Conservation (phyloP, 2,888 invertebrate species). For the Eupithecia inturbata region DNA sequence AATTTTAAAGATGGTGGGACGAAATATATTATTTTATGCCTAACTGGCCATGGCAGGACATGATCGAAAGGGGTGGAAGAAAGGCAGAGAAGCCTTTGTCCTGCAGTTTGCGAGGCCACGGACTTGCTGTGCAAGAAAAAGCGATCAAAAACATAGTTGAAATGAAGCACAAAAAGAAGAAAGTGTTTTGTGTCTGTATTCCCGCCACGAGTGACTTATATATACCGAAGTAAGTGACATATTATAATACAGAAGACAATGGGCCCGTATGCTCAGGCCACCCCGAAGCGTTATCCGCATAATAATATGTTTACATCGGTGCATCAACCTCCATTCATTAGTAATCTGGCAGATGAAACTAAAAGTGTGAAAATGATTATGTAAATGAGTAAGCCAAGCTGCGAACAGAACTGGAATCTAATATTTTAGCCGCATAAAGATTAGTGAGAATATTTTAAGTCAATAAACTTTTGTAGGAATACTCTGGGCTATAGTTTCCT, state of each 20-base stretch:
- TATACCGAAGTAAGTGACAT: slow-evolving; percentile 48
- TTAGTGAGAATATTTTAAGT: neutral
- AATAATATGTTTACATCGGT: slow-evolving; percentile 52
- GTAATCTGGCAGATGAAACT: slow-evolving; percentile 37
- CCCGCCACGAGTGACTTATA: slow-evolving; percentile 70
- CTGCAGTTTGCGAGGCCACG: neutral
- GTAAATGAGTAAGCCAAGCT: neutral
- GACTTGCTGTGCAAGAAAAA: neutral
- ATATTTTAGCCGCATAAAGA: neutral
- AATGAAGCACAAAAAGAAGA: slow-evolving; percentile 2
- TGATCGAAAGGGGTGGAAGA: neutral
- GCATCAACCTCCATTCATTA: slow-evolving; percentile 62
- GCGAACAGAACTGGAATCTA: neutral
- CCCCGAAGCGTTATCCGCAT: slow-evolving; percentile 61
- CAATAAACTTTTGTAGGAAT: neutral
- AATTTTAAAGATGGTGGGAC: no score
- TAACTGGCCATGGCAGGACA: neutral
- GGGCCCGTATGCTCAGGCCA: slow-evolving; percentile 76
- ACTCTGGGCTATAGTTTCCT: no score
- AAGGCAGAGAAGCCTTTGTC: neutral
- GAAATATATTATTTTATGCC: no score
- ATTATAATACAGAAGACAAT: slow-evolving; percentile 66
- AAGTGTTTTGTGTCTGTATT: slow-evolving; percentile 54
- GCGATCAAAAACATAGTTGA: neutral
- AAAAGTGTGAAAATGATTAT: slow-evolving; percentile 27